Conservation (phyloP, 2,113 vertebrate genomes). For the Odocoileus hemionus region DNA sequence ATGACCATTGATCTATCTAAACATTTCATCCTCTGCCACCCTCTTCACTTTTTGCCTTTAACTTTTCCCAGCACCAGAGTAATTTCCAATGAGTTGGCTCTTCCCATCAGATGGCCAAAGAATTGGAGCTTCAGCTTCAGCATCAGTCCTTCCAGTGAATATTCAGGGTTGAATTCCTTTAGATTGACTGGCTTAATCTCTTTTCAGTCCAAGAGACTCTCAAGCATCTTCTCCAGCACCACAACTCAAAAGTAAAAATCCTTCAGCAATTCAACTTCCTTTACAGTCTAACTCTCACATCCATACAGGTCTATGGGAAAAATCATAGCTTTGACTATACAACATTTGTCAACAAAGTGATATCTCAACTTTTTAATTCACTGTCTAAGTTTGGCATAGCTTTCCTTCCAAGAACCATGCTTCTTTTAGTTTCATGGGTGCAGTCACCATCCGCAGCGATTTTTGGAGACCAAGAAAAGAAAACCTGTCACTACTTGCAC, state of each 20-base stretch:
- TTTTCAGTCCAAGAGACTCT: neutral
- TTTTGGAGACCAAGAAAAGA: neutral
- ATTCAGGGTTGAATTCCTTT: neutral
- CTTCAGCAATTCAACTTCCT: neutral
- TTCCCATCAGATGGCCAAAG: neutral
- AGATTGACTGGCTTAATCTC: neutral
- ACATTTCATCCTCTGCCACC: neutral
- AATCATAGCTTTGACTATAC: neutral
- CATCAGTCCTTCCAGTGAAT: neutral
- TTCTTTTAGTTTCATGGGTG: neutral
- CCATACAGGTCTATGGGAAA: neutral
- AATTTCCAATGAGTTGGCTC: neutral
- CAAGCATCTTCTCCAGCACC: neutral
- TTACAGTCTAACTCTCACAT: neutral
- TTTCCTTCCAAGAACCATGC: neutral
- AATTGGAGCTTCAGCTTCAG: neutral
- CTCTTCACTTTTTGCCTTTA: neutral
- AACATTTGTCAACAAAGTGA: neutral
- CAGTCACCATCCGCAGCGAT: neutral
- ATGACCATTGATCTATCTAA: neutral
- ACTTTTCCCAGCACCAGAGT: neutral
- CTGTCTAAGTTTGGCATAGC: neutral
- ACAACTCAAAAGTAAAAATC: neutral
- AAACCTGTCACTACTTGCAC: neutral
- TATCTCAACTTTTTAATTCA: neutral